Conservation (phyloP, 2,113 vertebrate genomes). For the Semicossyphus pulcher region DNA sequence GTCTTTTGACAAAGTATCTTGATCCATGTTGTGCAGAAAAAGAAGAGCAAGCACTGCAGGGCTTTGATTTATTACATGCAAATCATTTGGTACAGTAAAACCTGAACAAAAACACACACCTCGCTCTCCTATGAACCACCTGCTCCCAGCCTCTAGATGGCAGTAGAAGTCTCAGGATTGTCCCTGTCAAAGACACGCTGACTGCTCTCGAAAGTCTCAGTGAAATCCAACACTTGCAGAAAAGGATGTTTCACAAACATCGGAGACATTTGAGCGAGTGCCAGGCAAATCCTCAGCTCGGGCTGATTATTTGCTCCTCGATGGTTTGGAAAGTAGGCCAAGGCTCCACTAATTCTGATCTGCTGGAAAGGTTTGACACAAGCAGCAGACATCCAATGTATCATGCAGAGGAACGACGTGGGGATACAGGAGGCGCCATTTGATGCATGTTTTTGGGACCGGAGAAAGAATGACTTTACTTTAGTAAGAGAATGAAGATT, state of each 20-base stretch:
- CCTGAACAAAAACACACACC: not conserved
- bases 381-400: constrained; percentile 23
- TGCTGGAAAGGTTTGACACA: constrained; percentile 46
- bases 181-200: not conserved
- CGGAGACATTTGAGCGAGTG: constrained; percentile 61
- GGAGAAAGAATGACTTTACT: not conserved
- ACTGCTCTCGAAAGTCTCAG: constrained; percentile 8
- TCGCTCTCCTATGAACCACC: not conserved
- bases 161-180: constrained; percentile 70
- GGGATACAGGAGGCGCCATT: not conserved
- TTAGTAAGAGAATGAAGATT: no score
- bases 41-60: not conserved
- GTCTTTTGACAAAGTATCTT: no score
- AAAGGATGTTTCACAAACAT: constrained; percentile 59
- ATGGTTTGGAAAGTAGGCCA: constrained; percentile 75
- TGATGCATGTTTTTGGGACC: not conserved
- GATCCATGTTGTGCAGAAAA: no score
- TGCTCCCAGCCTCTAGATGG: constrained; percentile 70
- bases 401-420: constrained; percentile 1
- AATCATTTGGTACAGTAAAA: constrained; percentile 6
- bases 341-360: constrained; percentile 51
- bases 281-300: constrained; percentile 67
- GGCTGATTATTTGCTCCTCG: constrained; percentile 70
- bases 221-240: constrained; percentile 53
- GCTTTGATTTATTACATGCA: not conserved